These are phyloP conservation scores for Aricia agestis DNA, from an alignment of 1,140 invertebrate genomes.

Conservation along the genomic window DNA sequence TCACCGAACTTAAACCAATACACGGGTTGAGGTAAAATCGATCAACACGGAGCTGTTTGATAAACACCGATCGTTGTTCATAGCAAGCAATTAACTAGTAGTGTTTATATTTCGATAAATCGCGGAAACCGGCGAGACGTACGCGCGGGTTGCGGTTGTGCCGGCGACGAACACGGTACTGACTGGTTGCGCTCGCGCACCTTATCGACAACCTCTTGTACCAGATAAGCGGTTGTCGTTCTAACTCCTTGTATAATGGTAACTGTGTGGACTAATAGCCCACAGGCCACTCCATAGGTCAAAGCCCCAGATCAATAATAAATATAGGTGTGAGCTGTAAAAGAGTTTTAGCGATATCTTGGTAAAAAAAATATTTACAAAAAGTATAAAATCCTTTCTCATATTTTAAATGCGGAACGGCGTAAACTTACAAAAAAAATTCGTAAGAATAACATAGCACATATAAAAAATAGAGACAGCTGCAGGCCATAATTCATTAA, in stretches of 20 bases:
- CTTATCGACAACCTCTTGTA: slow-evolving; percentile 60
- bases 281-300: slow-evolving; percentile 9
- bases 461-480: too few species aligned
- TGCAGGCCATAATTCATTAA: too few species aligned
- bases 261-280: slow-evolving; percentile 1
- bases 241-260: neutral
- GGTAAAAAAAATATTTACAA: too few species aligned
- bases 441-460: too few species aligned
- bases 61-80: slow-evolving; percentile 55
- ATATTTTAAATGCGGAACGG: too few species aligned
- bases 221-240: slow-evolving; percentile 48
- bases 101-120: slow-evolving; percentile 51
- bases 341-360: too few species aligned
- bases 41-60: slow-evolving; percentile 54
- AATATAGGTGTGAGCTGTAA: neutral
- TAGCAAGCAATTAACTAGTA: slow-evolving; percentile 57
- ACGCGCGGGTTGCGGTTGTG: slow-evolving; percentile 37
- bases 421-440: too few species aligned
- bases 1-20: neutral
- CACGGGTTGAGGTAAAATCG: slow-evolving; percentile 48
- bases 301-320: slow-evolving; percentile 9
- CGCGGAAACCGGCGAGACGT: slow-evolving; percentile 29
- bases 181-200: slow-evolving; percentile 44
- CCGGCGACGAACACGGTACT: slow-evolving; percentile 50
- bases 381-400: too few species aligned